Conservation (phyloP, 2,888 invertebrate species). For the Papilio gigon region DNA sequence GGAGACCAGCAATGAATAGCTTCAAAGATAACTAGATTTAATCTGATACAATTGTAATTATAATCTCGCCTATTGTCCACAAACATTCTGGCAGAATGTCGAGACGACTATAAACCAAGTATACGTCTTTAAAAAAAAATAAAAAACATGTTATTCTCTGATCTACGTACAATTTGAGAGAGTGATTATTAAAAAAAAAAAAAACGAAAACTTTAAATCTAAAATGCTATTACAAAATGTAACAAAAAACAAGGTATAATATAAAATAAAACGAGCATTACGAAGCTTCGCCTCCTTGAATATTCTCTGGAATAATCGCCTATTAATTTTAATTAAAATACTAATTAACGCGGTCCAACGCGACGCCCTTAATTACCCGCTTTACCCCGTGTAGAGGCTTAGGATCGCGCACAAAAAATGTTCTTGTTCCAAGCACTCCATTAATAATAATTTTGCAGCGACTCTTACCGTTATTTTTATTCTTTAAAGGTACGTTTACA, state of each 20-base stretch:
- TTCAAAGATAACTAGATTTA: background rate
- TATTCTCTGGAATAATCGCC: conserved; percentile 66
- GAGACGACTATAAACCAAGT: background rate
- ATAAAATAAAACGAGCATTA: conserved; percentile 49
- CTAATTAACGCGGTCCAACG: conserved; percentile 69
- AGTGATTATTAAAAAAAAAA: background rate
- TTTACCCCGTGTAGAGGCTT: conserved; percentile 65
- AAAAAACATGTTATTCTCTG: conserved; percentile 29
- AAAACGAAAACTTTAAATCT: background rate
- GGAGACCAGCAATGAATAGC: background rate
- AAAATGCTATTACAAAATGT: conserved; percentile 1
- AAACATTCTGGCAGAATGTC: background rate
- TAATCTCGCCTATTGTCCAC: too few relatives aligned
- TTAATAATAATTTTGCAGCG: conserved; percentile 64
- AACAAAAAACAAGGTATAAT: conserved; percentile 46
- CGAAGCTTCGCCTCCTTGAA: conserved; percentile 53
- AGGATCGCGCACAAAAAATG: conserved; percentile 64
- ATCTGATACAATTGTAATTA: too few relatives aligned
- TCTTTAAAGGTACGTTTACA: conserved; percentile 26
- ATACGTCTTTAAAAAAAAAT: background rate
- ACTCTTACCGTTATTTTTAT: conserved; percentile 46
- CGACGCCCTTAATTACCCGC: conserved; percentile 69
- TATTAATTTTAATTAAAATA: conserved; percentile 78
- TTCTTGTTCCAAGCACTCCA: conserved; percentile 67
- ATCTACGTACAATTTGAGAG: background rate